Evolutionary conservation across 2,888 invertebrate species (phyloP).

Genomic region (Platerodrilus igneus): DNA sequence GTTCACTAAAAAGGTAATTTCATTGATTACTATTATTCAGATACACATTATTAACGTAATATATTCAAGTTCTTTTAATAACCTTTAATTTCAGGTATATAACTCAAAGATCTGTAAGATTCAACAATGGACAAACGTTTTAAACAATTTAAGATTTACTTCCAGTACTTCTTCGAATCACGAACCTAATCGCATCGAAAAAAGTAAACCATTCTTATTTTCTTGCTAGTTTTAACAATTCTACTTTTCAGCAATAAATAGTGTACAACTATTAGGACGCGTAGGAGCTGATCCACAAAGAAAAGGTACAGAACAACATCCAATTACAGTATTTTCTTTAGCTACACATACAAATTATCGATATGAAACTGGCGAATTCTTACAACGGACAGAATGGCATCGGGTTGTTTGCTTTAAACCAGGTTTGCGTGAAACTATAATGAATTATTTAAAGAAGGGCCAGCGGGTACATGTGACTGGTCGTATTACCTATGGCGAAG

Average conservation of each 20-base stretch:
- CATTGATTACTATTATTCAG: too few species aligned
- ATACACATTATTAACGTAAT: too few species aligned
- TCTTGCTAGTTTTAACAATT: too few species aligned
- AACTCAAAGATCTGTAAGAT: too few species aligned
- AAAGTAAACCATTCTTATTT: constrained; percentile 41
- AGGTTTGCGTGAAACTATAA: constrained; percentile 70
- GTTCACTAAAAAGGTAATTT: too few species aligned
- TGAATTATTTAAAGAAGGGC: constrained; percentile 78
- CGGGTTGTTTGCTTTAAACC: constrained; percentile 83
- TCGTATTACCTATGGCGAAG: constrained; percentile 78
- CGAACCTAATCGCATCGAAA: constrained; percentile 43
- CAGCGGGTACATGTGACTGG: constrained; percentile 80
- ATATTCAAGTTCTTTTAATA: too few species aligned
- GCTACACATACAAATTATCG: constrained; percentile 87
- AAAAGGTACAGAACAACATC: constrained; percentile 75
- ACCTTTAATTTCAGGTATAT: too few species aligned
- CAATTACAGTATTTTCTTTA: constrained; percentile 82
- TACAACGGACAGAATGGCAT: constrained; percentile 91
- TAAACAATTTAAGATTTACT: constrained; percentile 8
- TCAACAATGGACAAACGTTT: too few species aligned
- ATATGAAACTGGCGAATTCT: constrained; percentile 71
- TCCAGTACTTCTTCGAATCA: constrained; percentile 30
- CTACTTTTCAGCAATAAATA: constrained; percentile 66
- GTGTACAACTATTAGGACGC: constrained; percentile 78
- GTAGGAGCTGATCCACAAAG: constrained; percentile 86